phyloP scores from a whole-genome alignment of 2,113 vertebrate species.

The Mirounga angustirostris region DNA sequence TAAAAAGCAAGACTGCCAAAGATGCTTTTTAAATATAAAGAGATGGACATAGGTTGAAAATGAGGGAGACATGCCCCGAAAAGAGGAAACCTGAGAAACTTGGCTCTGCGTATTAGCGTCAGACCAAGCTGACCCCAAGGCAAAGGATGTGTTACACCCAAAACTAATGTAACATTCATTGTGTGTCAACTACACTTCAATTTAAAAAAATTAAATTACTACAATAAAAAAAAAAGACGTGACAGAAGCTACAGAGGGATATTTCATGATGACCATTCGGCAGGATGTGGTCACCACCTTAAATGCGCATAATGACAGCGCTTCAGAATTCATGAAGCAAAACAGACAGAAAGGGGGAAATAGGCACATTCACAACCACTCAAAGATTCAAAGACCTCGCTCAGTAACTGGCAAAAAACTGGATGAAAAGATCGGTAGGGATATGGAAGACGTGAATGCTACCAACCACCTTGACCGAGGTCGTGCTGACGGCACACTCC shows the following conservation, averaged over 20 bases:
- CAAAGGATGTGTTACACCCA: neutral
- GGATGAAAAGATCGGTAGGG: neutral
- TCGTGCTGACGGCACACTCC: neutral
- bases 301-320: neutral
- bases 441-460: neutral
- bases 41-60: neutral
- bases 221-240: neutral
- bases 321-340: neutral
- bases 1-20: neutral
- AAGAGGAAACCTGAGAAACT: neutral
- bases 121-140: neutral
- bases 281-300: neutral
- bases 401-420: neutral
- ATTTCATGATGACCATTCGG: neutral
- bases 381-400: neutral
- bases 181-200: neutral
- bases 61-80: neutral
- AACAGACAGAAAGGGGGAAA: neutral
- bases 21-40: neutral
- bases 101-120: too few species aligned
- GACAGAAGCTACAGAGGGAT: neutral
- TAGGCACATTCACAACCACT: rapidly evolving
- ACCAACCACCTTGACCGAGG: neutral
- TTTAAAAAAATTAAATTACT: neutral
- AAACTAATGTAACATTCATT: neutral